A percentile compares a stretch with the other conserved stretches of the same genome.
These are phyloP conservation scores for Diploptera punctata DNA, from an alignment of 2,888 invertebrate genomes.

Conservation along the genomic window DNA sequence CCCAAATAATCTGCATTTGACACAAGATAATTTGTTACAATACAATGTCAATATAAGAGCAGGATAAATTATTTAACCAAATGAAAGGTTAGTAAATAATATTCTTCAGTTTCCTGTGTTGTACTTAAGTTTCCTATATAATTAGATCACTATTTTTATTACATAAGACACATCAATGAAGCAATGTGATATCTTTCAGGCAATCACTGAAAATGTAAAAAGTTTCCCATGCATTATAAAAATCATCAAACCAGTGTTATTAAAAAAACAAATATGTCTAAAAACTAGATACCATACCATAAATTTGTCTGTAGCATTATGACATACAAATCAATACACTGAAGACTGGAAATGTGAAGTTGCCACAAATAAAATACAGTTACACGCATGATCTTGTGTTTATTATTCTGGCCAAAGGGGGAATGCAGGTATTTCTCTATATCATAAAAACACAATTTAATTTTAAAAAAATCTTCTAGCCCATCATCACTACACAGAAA, in stretches of 20 bases:
- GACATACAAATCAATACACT: background rate
- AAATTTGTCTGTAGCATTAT: conserved; percentile 19
- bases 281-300: conserved; percentile 20
- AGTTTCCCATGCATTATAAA: conserved; percentile 6
- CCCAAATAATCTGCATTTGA: too few species aligned
- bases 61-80: background rate
- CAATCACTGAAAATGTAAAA: conserved; percentile 32
- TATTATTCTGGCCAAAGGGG: conserved; percentile 15
- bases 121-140: conserved; percentile 28
- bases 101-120: background rate
- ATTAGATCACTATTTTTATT: conserved; percentile 8
- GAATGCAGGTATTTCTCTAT: conserved; percentile 20
- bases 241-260: conserved; percentile 3
- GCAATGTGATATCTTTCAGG: conserved; percentile 37
- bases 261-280: conserved; percentile 11
- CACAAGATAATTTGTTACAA: too few species aligned
- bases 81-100: background rate
- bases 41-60: too few species aligned
- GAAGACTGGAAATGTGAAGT: background rate
- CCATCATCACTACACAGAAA: conserved; percentile 13
- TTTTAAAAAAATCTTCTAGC: conserved; percentile 12
- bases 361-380: conserved; percentile 25
- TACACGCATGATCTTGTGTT: conserved; percentile 2
- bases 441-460: conserved; percentile 2
- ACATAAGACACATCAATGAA: conserved; percentile 28